Evolutionary conservation across 2,113 vertebrate genomes (phyloP), one percentile per base, ranked within the genome.

Genomic region (Nanorana parkeri): DNA sequence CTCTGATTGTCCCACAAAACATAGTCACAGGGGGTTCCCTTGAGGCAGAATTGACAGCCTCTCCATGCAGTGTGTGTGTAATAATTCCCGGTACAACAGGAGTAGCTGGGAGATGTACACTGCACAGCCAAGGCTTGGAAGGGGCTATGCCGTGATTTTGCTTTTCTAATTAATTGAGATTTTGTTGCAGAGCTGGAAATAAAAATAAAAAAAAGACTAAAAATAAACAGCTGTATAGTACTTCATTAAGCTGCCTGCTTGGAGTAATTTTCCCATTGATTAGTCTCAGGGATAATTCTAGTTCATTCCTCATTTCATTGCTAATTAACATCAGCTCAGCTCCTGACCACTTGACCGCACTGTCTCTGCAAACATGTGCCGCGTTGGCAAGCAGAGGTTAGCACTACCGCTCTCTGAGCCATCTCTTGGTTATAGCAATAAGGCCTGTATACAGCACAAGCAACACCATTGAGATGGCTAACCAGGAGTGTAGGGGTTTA

Each of bases 191-290:
- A 86, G 88, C 86, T 91, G 55, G 32, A 75, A 74, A 69, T 13
- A 21, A 89, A 93, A 32, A 32, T n/a, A 36, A 36, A 36, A 36
- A 91, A 86, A 26, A 73, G 86, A 91, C 94, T 95, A 92, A 94
- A 95, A 95, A 95, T 95, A 94, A 96, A 95, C 90, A 94, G 88
- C 92, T 92, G 92, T 93, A 93, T 93, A 94, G 93, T 92, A 94
- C 92, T 92, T 91, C 94, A 95, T 95, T 96, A 95, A 91, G 90
- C 87, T 90, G 90, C 89, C 90, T 91, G 89, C 92, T 94, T 89
- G 87, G 89, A 96, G 94, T 96, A 95, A 94, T 96, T 97, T 98
- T 95, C 94, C 91, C 93, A 96, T 97, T 96, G 97, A 98, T 97
- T 98, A 95, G 94, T 95, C 93, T 93, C 93, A 89, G 91, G 91